Percentiles rank a stretch among this genome's conserved stretches.
phyloP scores from a whole-genome alignment of 2,113 vertebrate genomes.

The Tapirus terrestris region DNA sequence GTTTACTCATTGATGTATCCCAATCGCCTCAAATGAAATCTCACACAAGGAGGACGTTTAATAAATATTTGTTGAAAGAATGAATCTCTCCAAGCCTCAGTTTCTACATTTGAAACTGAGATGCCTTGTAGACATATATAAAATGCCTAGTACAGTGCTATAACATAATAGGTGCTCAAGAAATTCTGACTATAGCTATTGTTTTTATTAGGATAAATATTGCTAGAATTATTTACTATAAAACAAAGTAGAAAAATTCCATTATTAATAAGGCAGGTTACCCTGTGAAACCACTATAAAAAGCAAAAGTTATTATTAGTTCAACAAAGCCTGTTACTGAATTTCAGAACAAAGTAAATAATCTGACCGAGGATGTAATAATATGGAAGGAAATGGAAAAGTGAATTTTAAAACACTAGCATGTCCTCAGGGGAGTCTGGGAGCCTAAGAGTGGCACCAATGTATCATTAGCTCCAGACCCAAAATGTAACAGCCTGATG shows the following conservation, averaged over 20 bases:
- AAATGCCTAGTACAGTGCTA: neutral
- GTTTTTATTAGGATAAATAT: neutral
- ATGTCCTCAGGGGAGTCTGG: neutral
- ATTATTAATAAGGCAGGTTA: neutral
- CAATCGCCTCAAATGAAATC: neutral
- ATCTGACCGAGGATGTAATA: neutral
- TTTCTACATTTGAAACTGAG: neutral
- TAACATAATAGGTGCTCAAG: neutral
- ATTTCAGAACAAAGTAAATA: conserved; percentile 39
- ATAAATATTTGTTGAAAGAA: neutral
- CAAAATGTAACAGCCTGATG: neutral
- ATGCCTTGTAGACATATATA: neutral
- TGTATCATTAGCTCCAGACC: neutral
- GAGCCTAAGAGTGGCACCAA: neutral
- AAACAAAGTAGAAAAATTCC: neutral
- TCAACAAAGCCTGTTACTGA: neutral
- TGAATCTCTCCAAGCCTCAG: conserved; percentile 9
- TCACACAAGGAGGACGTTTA: neutral
- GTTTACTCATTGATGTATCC: neutral
- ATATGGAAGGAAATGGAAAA: conserved; percentile 51
- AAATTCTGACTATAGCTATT: neutral
- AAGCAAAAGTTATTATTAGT: neutral
- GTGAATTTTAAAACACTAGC: conserved; percentile 1
- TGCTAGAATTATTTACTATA: neutral
- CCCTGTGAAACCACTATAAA: neutral